Base-by-base conservation (phyloP, 2,888 invertebrate genomes). In the Priocnemis perturbator region DNA sequence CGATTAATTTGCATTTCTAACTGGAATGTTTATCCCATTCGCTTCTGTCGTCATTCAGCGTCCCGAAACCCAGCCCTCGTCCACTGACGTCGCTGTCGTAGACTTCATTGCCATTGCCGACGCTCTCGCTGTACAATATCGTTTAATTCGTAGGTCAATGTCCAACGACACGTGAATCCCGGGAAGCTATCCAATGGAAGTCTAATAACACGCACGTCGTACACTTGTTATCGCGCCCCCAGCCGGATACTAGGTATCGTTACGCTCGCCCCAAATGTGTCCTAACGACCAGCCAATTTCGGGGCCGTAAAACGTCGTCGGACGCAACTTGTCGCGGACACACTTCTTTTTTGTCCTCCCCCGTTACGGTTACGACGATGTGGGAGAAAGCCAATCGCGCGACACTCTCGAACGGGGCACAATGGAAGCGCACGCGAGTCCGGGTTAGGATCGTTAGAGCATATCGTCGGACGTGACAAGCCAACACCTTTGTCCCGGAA, bases 1-100 rank as follows among this genome's bases (percentile, higher is more conserved):
- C 77, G 79, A 83, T 81, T 82, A 79, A 82, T 83, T 78, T 82
- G 80, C 77, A 78, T 81, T 78, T 74, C 81, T 73, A 76, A 74
- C 74, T 75, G 64, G 67, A 74, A 66, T 52, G 67, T 63, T 63
- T 26, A 52, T 64, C 19, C 61, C 65, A 65, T 47, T 15, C 19
- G 44, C 21, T 21, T 3, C n/a, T 7, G n/a, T 44, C 21, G n/a
- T 11, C 50, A 50, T 50, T 50, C 11, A 19, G 37, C 37, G n/a
- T 5, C 26, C 26, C 37, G 37, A 4, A n/a, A 57, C n/a, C 9
- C 17, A 45, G 20, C 45, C 9, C n/a, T 5, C 21, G 20, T 21
- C 19, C 37, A 17, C 3, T 37, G 37, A 37, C 11, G 14, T 37
- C 37, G 37, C 14, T 11, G 11, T 26, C 26, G 7, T 37, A 5